phyloP scores from a whole-genome alignment of 2,113 vertebrate species.

The Oncorhynchus kisutch region DNA sequence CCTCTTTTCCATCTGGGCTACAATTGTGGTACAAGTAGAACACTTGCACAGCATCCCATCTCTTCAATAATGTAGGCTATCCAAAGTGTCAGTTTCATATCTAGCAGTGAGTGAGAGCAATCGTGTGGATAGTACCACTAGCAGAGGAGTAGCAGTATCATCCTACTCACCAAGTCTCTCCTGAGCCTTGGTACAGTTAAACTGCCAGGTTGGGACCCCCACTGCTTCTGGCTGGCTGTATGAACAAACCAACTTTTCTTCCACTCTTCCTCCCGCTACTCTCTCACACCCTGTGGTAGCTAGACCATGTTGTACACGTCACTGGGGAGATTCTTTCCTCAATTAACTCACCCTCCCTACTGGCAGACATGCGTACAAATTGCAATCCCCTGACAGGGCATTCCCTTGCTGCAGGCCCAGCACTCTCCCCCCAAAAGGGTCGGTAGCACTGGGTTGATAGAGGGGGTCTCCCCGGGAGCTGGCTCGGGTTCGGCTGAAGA shows the following conservation, averaged over 20 bases:
- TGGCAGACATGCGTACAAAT: slow-evolving; percentile 48
- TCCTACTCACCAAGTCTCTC: too few relatives aligned
- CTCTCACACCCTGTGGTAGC: slow-evolving; percentile 13
- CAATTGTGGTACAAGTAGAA: too few relatives aligned
- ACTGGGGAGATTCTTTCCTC: slow-evolving; percentile 68
- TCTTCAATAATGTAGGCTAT: too few relatives aligned
- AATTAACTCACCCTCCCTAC: slow-evolving; percentile 65
- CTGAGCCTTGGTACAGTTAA: slow-evolving; percentile 19
- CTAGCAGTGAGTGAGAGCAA: too few relatives aligned
- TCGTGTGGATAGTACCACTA: too few relatives aligned
- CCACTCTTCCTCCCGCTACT: slow-evolving; percentile 4
- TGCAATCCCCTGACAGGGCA: slow-evolving; percentile 24
- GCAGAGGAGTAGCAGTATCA: too few relatives aligned
- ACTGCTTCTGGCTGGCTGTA: neutral
- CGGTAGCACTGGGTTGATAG: slow-evolving; percentile 19
- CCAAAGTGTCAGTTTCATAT: too few relatives aligned
- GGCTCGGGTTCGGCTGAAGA: slow-evolving; percentile 22
- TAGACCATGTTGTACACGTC: slow-evolving; percentile 56
- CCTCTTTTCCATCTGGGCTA: too few relatives aligned
- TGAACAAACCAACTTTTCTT: neutral
- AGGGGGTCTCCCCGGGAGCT: neutral
- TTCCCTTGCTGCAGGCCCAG: neutral
- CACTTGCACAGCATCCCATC: too few relatives aligned
- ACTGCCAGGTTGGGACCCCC: neutral
- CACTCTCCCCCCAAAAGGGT: slow-evolving; percentile 36